Conservation (phyloP, 64 coral and sea anemone species). For the Pachyseris speciosa region DNA sequence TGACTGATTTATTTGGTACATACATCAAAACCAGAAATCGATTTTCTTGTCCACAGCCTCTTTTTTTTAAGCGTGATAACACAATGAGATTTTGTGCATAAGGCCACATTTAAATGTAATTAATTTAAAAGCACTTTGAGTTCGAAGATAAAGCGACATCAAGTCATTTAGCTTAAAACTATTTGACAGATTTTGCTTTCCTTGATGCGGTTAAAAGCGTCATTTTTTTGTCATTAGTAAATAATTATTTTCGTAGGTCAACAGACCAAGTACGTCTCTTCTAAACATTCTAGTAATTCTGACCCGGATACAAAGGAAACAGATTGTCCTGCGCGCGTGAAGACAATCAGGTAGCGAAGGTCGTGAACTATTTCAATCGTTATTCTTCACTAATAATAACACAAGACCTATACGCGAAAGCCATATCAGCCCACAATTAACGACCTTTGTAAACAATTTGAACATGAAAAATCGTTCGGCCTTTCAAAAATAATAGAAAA, state of each 20-base stretch:
- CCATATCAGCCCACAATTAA: not conserved
- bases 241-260: not conserved
- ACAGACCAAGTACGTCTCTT: too few relatives aligned
- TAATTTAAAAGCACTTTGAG: not conserved
- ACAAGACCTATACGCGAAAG: not conserved
- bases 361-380: not conserved
- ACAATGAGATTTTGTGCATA: too few relatives aligned
- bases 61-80: too few relatives aligned
- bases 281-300: not conserved
- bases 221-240: not conserved
- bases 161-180: not conserved
- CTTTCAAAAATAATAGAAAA: not conserved
- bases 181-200: not conserved
- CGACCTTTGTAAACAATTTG: not conserved
- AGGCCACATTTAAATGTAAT: too few relatives aligned
- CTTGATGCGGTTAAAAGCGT: not conserved
- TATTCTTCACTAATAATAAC: not conserved
- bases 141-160: not conserved
- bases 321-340: not conserved
- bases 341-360: not conserved
- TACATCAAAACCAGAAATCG: too few relatives aligned
- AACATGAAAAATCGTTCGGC: not conserved
- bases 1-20: too few relatives aligned
- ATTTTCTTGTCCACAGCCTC: too few relatives aligned
- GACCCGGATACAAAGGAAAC: not conserved